These are phyloP conservation scores for Eueremaeus valkanovi DNA, from an alignment of 2,888 invertebrate genomes.

Conservation along the genomic window DNA sequence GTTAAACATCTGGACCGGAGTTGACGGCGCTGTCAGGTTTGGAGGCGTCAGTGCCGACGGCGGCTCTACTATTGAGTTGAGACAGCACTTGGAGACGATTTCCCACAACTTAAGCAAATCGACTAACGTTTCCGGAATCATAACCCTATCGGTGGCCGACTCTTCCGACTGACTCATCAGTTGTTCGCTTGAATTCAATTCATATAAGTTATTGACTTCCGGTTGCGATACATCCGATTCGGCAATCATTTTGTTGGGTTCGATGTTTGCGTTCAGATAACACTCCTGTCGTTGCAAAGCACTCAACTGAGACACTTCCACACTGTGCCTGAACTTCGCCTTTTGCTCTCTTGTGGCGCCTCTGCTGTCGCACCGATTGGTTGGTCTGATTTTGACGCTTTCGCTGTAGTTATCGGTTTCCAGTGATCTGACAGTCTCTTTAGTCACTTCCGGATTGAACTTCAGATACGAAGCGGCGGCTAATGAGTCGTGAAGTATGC, in stretches of 20 bases:
- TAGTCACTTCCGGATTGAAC: constrained; percentile 74
- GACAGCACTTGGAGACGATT: constrained; percentile 63
- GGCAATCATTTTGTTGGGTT: constrained; percentile 56
- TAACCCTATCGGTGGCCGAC: constrained; percentile 39
- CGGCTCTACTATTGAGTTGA: constrained; percentile 43
- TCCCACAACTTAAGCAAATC: constrained; percentile 87
- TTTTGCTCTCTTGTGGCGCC: constrained; percentile 51
- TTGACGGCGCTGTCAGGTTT: constrained; percentile 18
- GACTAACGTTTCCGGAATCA: constrained; percentile 72
- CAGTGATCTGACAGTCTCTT: constrained; percentile 60
- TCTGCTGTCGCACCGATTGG: not conserved
- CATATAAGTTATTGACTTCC: not conserved
- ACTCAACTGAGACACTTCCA: constrained; percentile 63
- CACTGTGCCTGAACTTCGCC: constrained; percentile 75
- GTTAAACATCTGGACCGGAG: constrained; percentile 38
- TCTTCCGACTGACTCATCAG: constrained; percentile 34
- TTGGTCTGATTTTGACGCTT: constrained; percentile 25
- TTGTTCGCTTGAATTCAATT: constrained; percentile 31
- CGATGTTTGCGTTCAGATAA: constrained; percentile 72
- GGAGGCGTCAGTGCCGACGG: constrained; percentile 2
- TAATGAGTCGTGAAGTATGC: constrained; percentile 95
- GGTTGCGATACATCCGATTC: constrained; percentile 54
- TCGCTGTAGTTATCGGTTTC: constrained; percentile 37
- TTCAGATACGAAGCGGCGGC: constrained; percentile 94
- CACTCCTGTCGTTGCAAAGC: constrained; percentile 62